phyloP scores from a whole-genome alignment of 2,113 vertebrate genomes.

The Gallinago paraguaiae region DNA sequence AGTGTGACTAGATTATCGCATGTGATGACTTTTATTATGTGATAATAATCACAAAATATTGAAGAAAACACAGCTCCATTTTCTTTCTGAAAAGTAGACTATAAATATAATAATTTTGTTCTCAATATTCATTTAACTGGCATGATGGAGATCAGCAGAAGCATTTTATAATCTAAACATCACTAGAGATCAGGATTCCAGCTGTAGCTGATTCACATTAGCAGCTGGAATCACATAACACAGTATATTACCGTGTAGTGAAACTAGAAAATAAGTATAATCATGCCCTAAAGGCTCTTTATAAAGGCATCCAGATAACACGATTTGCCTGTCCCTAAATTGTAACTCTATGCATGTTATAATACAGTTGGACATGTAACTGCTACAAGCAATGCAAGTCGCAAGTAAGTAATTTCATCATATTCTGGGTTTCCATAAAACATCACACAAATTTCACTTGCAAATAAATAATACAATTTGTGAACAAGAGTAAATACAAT shows the following conservation, averaged over 20 bases:
- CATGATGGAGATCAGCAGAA: constrained; percentile 4
- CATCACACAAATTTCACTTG: not conserved
- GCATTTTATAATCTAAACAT: not conserved
- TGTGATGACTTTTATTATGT: not conserved
- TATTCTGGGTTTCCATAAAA: not conserved
- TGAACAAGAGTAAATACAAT: not conserved
- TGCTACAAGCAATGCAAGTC: not conserved
- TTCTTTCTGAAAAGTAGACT: not conserved
- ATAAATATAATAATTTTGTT: constrained; percentile 44
- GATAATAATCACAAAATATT: not conserved
- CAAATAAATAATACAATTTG: not conserved
- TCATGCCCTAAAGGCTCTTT: not conserved
- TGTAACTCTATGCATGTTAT: not conserved
- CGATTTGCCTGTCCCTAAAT: not conserved
- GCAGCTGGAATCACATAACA: not conserved
- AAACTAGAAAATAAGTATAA: not conserved
- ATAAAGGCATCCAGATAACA: not conserved
- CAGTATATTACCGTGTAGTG: not conserved
- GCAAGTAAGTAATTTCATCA: not conserved
- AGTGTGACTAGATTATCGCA: not conserved
- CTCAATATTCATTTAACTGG: not conserved
- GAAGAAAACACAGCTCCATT: not conserved
- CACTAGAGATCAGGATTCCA: constrained; percentile 13
- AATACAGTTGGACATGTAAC: not conserved
- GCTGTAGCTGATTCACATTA: constrained; percentile 28